Percentiles rank a stretch among this genome's conserved stretches.
Conservation (phyloP, 2,888 invertebrate genomes). For the Dryobotodes eremita region DNA sequence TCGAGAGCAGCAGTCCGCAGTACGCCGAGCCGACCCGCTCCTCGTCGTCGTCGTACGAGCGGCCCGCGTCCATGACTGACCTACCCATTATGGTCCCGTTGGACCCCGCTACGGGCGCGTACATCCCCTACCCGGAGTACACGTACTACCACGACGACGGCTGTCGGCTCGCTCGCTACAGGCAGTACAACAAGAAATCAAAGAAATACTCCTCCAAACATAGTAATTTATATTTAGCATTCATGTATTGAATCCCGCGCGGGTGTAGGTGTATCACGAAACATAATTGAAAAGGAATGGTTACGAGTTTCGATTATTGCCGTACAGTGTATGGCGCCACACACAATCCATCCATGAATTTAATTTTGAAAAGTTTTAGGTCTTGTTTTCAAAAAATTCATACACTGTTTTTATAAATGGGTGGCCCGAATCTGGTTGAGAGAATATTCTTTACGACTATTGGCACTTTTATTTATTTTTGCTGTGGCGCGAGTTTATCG, state of each 20-base stretch:
- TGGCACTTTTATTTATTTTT: constrained; percentile 82
- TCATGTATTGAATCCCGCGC: constrained; percentile 87
- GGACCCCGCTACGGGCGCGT: constrained; percentile 82
- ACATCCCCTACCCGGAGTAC: constrained; percentile 85
- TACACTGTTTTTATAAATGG: constrained; percentile 84
- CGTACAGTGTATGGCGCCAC: constrained; percentile 87
- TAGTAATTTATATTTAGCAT: constrained; percentile 88
- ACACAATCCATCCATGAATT: constrained; percentile 75
- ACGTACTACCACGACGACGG: constrained; percentile 83
- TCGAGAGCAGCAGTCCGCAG: constrained; percentile 82
- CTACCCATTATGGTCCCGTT: constrained; percentile 84
- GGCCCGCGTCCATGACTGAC: constrained; percentile 85
- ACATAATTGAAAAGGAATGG: constrained; percentile 75
- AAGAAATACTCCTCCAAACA: constrained; percentile 79
- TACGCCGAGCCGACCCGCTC: constrained; percentile 84
- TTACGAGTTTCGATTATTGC: constrained; percentile 89
- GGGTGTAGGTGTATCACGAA: constrained; percentile 73
- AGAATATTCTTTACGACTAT: constrained; percentile 78
- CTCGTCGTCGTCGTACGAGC: constrained; percentile 80
- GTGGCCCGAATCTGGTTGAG: constrained; percentile 90
- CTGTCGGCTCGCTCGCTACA: constrained; percentile 76
- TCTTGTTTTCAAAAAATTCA: constrained; percentile 72
- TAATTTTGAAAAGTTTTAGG: constrained; percentile 68
- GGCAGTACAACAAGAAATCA: constrained; percentile 77
- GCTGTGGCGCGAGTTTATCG: constrained; percentile 68